A percentile compares a stretch with the other conserved stretches of the same genome.
These are phyloP conservation scores for Brachypodius melanocephalos DNA, from an alignment of 2,113 vertebrate genomes.

Conservation along the genomic window DNA sequence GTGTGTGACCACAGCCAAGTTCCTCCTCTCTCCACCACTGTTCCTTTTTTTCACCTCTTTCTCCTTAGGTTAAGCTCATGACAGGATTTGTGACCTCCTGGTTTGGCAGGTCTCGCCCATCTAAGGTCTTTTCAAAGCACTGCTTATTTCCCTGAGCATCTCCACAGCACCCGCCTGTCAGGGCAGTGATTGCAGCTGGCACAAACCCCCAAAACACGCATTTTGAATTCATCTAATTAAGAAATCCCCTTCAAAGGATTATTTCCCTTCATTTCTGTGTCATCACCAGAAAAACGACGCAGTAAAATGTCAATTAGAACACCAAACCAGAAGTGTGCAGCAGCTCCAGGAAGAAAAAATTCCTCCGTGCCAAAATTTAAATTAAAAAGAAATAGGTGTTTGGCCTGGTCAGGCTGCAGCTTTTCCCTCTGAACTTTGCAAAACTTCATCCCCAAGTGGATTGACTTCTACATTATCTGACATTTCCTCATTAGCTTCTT, in stretches of 20 bases:
- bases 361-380: background rate
- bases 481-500: slow-evolving; percentile 63
- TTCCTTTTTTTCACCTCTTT: background rate
- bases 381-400: background rate
- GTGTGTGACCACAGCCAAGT: background rate
- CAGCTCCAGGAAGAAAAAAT: background rate
- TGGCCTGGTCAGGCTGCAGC: background rate
- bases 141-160: background rate
- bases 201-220: background rate
- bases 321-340: background rate
- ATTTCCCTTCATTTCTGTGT: background rate
- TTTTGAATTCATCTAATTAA: background rate
- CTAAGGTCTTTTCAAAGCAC: background rate
- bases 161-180: rapidly evolving
- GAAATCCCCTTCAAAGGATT: background rate
- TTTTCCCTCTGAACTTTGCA: slow-evolving; percentile 32
- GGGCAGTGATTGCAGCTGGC: background rate
- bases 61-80: background rate
- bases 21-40: background rate
- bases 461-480: slow-evolving; percentile 51
- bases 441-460: slow-evolving; percentile 11
- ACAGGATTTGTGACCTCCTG: background rate
- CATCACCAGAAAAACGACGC: background rate
- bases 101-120: background rate
- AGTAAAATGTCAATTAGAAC: rapidly evolving